A percentile compares a stretch with the other conserved stretches of the same genome.
phyloP scores from a whole-genome alignment of 2,797 vertebrate species.

The Coccyzus lansbergi region DNA sequence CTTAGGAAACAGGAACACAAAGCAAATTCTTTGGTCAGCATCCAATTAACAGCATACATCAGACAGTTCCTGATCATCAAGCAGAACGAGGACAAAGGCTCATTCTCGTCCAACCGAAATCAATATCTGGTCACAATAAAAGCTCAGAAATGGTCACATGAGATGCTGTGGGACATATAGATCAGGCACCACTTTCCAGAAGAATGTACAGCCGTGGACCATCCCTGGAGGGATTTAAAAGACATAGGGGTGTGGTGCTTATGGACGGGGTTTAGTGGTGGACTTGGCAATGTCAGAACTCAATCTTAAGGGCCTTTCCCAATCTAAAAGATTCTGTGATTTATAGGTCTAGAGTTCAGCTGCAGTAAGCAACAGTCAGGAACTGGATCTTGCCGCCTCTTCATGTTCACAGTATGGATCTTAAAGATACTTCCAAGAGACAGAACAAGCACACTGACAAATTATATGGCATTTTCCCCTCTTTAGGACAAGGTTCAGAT shows the following conservation, averaged over 20 bases:
- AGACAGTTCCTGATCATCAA: background rate
- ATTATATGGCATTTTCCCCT: background rate
- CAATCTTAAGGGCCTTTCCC: no score
- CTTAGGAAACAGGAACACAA: background rate
- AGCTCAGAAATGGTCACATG: background rate
- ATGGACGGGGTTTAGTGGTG: no score
- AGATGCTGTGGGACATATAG: background rate
- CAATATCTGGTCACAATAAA: background rate
- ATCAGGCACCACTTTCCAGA: background rate
- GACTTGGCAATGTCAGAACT: no score
- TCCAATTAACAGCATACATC: background rate
- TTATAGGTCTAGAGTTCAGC: background rate
- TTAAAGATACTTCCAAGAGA: background rate
- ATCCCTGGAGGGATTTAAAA: no score
- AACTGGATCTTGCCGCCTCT: background rate
- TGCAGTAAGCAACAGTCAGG: background rate
- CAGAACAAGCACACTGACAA: background rate
- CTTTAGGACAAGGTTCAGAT: background rate
- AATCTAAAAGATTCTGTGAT: no score
- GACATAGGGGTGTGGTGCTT: no score
- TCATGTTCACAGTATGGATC: fast-evolving
- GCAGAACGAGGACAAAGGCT: background rate
- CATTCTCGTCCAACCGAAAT: background rate
- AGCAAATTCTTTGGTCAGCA: background rate
- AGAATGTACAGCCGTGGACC: background rate